Evolutionary conservation across 30 jellyfish, hydroid and myxozoan genomes (phyloP), one percentile per base, ranked within the genome.

Genomic region (Pseudorhiza aurosa): DNA sequence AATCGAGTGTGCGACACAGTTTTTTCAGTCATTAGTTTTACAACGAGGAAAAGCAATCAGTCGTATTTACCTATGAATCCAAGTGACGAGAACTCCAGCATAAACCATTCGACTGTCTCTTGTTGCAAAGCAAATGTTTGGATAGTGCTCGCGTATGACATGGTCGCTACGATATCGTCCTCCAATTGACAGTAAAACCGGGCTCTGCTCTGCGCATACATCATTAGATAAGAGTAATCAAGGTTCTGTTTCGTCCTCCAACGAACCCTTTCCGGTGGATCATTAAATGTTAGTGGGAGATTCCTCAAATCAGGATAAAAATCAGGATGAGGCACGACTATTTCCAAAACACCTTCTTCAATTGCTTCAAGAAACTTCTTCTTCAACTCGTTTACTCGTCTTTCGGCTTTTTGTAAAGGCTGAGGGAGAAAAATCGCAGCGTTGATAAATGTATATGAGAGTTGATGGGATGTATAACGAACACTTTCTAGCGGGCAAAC

Each of bases 181-280:
- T 93, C 99, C 70, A 93, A 37, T 58, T 93, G 99, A 21, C 92
- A 95, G 72, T 93, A 93, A 69, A 93, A 93, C 32, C 93, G 79
- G 1, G 97, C 94, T 30, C 87, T 68, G 75, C 76, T 77, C 60
- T 93, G 97, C 0, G 97, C 97, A 65, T 93, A 93, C 99, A 93
- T 93, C 99, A 93, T 93, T 59, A 93, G 53, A 59, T 68, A 93
- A 0, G 96, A 90, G 32, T 86, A 93, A 53, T 93, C 99, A 4
- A 93, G 80, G 74, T 93, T 93, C 68, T 93, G 99, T 40, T 93
- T 93, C 17, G 99, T 95, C 46, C 99, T 58, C 99, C 99, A 93
- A n/a, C 77, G 85, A 12, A 93, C 99, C 53, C 99, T 82, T 31
- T 93, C 99, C 11, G 88, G 87, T 5, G 97, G 91, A 62, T 93